Evolutionary conservation across 1,140 invertebrate genomes (phyloP).

Genomic region (Wasmannia auropunctata): DNA sequence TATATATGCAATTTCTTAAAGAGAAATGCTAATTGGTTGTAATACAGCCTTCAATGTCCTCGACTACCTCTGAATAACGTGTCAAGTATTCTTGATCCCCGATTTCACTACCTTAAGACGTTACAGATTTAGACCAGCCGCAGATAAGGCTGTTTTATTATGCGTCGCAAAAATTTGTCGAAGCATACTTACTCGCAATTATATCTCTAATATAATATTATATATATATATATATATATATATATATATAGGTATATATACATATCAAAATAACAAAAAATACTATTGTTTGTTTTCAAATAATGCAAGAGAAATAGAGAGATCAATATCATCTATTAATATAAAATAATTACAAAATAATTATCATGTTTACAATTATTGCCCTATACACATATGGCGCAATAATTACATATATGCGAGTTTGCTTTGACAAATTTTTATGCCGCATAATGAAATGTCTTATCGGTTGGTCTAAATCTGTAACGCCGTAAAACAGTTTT

Average conservation of each 20-base stretch:
- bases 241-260: not conserved
- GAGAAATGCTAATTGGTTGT: conserved; percentile 76
- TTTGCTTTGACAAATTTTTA: no score
- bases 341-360: not conserved
- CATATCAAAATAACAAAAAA: not conserved
- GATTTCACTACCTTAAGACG: conserved; percentile 52
- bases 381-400: no score
- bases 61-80: conserved; percentile 72
- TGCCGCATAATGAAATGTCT: no score
- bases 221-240: not conserved
- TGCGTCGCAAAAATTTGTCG: not conserved
- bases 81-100: conserved; percentile 72
- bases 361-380: not conserved
- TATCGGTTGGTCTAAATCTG: no score
- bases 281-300: not conserved
- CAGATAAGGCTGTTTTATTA: not conserved
- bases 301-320: not conserved
- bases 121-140: conserved; percentile 60
- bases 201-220: not conserved
- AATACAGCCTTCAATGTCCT: conserved; percentile 72
- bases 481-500: no score
- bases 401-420: no score
- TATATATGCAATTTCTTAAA: conserved; percentile 66
- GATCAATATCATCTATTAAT: not conserved
- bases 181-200: not conserved